Percentiles rank a stretch among this genome's conserved stretches.
Conservation (phyloP, 2,888 invertebrate genomes). For the Noctua janthina region DNA sequence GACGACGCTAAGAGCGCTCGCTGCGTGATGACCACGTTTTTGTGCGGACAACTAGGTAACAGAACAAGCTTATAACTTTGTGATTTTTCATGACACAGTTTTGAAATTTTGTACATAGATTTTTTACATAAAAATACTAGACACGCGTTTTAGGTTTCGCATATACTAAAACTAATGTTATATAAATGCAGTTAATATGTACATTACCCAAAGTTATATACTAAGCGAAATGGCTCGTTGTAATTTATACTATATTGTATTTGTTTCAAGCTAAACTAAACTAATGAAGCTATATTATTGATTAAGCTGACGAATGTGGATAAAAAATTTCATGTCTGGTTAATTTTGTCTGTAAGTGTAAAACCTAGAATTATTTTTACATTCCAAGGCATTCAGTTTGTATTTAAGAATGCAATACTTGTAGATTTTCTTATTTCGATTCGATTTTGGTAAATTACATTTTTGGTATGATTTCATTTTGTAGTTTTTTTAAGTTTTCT, state of each 20-base stretch:
- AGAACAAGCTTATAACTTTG: too few species aligned
- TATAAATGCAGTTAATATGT: slow-evolving; percentile 29
- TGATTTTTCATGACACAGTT: too few species aligned
- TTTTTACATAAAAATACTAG: too few species aligned
- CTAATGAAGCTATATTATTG: slow-evolving; percentile 38
- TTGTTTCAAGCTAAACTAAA: slow-evolving; percentile 37
- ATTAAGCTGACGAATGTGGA: slow-evolving; percentile 25
- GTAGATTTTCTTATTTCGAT: background rate
- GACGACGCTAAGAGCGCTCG: too few species aligned
- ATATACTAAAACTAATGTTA: too few species aligned
- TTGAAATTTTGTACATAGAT: too few species aligned
- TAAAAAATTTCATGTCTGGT: background rate
- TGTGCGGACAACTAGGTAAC: too few species aligned
- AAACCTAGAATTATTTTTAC: background rate
- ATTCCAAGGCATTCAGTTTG: slow-evolving; percentile 7
- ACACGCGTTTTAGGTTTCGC: too few species aligned
- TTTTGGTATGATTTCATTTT: background rate
- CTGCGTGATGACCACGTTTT: too few species aligned
- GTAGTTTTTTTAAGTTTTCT: too few species aligned
- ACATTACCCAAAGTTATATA: slow-evolving; percentile 27
- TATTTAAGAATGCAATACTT: background rate
- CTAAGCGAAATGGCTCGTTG: slow-evolving; percentile 13
- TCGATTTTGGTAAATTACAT: background rate
- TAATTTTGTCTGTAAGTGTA: slow-evolving; percentile 26
- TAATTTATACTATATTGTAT: slow-evolving; percentile 6